Evolutionary conservation across 1,140 invertebrate genomes (phyloP), one percentile per base, ranked within the genome.

Genomic region (Gryllus bimaculatus): DNA sequence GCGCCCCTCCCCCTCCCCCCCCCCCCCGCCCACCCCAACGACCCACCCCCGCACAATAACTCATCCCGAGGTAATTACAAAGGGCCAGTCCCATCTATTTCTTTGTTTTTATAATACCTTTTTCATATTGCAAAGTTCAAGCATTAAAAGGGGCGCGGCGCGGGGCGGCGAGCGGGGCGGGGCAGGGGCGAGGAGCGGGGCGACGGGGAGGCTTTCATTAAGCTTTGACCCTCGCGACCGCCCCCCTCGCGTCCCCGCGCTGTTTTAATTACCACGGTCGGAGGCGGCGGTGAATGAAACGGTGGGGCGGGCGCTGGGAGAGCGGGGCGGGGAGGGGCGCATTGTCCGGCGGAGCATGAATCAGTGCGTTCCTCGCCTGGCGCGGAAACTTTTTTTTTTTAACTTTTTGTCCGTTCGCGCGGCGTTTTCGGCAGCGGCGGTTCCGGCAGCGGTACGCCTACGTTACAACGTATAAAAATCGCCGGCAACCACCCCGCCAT

Each of bases 31-130:
- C 5, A 39, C 26, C 26, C 26, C 26, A n/a, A n/a, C 26, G 26
- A n/a, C n/a, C 26, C 54, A 1, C 2, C 10, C 54, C 54, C 54
- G 10, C 18, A 66, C 54, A 66, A 66, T 66, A 66, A 66, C 54
- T 66, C 54, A 66, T 66, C 54, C 54, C 54, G 10, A 66, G 54
- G 54, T 66, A 66, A 66, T 66, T 66, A 66, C 54, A 66, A 66
- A 66, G 10, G 54, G 54, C 54, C 54, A 66, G 54, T 66, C 54
- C 54, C 54, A 66, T 66, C 54, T 66, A 66, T 66, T 39, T 66
- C 54, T 66, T 66, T 66, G 54, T 66, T n/a, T n/a, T n/a, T 66
- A 66, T 66, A 66, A 66, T 66, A 66, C 54, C 54, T 66, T 66
- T 66, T 66, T 66, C 54, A 66, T 66, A 66, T 66, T 66, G 54